These are phyloP conservation scores for Uromys caudimaculatus DNA, from an alignment of 2,797 vertebrate genomes.

Conservation along the genomic window DNA sequence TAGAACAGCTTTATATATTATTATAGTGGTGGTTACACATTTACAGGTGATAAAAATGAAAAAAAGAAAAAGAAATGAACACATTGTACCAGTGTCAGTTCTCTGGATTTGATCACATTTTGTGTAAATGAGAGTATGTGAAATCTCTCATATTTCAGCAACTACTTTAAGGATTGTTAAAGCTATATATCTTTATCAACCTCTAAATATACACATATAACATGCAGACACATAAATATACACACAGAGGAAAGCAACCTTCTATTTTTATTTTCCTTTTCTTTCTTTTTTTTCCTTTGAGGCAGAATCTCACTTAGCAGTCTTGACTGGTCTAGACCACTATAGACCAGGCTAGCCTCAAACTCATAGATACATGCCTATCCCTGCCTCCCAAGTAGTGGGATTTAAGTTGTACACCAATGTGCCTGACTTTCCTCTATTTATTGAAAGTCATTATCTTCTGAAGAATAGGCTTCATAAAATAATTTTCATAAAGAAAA, in stretches of 20 bases:
- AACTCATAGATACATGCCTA: background rate
- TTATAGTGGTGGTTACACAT: background rate
- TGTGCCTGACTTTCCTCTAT: background rate
- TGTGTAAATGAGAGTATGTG: background rate
- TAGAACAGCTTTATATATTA: background rate
- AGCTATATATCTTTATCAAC: background rate
- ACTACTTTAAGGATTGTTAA: background rate
- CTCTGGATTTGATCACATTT: background rate
- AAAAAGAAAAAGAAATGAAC: background rate
- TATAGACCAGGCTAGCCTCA: background rate
- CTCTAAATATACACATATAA: background rate
- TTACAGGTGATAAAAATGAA: background rate
- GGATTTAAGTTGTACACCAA: background rate
- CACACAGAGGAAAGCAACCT: background rate
- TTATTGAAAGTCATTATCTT: background rate
- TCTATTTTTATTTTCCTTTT: background rate
- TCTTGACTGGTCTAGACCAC: background rate
- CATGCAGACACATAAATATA: background rate
- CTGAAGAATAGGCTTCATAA: constrained; percentile 2
- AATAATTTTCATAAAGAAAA: constrained; percentile 27
- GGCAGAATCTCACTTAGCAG: background rate
- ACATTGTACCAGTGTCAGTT: background rate
- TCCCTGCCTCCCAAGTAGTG: background rate
- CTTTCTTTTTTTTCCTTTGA: background rate
- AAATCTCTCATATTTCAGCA: constrained; percentile 15